These are phyloP conservation scores for Cantharis lateralis DNA, from an alignment of 2,888 invertebrate species.

Conservation along the genomic window DNA sequence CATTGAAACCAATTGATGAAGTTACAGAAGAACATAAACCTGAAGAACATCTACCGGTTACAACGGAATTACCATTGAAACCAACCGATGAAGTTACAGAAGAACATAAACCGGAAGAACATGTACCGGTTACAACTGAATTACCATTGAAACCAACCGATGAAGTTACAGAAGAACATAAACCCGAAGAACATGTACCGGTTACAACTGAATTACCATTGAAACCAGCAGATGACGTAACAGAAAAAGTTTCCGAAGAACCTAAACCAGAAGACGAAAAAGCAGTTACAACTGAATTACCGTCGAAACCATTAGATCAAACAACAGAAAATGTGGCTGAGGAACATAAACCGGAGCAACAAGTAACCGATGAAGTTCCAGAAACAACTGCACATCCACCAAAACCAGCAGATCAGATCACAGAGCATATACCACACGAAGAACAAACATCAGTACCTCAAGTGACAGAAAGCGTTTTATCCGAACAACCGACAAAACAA, in stretches of 20 bases:
- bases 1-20: neutral
- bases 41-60: slow-evolving; percentile 12
- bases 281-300: neutral
- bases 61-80: neutral
- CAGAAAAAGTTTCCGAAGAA: neutral
- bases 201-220: neutral
- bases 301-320: slow-evolving; percentile 14
- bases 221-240: slow-evolving; percentile 5
- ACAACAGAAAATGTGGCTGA: slow-evolving; percentile 10
- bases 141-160: too few relatives aligned
- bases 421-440: slow-evolving; percentile 15
- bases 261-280: neutral
- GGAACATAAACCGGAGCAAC: neutral
- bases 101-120: neutral
- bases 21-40: slow-evolving; percentile 16
- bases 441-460: slow-evolving; percentile 10
- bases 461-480: slow-evolving; percentile 5
- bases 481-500: neutral
- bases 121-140: too few relatives aligned
- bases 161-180: neutral
- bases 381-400: neutral
- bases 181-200: slow-evolving; percentile 5
- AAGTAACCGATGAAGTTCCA: neutral
- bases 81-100: neutral
- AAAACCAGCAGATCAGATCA: neutral